These are phyloP conservation scores for Nicator chloris DNA, from an alignment of 2,113 vertebrate genomes.

Conservation along the genomic window DNA sequence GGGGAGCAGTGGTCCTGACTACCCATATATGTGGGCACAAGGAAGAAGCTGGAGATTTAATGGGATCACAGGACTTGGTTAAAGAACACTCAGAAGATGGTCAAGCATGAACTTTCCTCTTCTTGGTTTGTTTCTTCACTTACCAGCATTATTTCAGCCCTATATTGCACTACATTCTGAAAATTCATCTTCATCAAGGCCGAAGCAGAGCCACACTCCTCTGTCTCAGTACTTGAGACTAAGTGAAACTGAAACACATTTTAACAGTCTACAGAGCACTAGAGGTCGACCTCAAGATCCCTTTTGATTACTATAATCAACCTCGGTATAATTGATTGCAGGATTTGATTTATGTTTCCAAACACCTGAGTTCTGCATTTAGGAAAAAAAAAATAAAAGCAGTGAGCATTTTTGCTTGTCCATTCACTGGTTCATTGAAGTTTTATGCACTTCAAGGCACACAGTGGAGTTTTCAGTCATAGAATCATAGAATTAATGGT, in stretches of 20 bases:
- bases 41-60: neutral
- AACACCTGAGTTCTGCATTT: neutral
- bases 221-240: neutral
- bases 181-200: neutral
- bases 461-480: neutral
- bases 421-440: neutral
- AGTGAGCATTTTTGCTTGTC: neutral
- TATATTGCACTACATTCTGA: neutral
- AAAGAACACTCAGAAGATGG: neutral
- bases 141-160: neutral
- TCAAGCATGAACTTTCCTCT: neutral
- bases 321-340: neutral
- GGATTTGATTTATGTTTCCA: neutral
- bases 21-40: neutral
- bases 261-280: neutral
- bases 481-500: neutral
- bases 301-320: neutral
- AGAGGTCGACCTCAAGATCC: neutral
- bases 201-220: neutral
- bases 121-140: neutral
- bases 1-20: neutral
- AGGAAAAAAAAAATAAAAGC: neutral
- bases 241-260: neutral
- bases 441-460: neutral
- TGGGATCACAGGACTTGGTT: neutral